Conservation (phyloP, 2,113 vertebrate species). For the Stictonetta naevosa region DNA sequence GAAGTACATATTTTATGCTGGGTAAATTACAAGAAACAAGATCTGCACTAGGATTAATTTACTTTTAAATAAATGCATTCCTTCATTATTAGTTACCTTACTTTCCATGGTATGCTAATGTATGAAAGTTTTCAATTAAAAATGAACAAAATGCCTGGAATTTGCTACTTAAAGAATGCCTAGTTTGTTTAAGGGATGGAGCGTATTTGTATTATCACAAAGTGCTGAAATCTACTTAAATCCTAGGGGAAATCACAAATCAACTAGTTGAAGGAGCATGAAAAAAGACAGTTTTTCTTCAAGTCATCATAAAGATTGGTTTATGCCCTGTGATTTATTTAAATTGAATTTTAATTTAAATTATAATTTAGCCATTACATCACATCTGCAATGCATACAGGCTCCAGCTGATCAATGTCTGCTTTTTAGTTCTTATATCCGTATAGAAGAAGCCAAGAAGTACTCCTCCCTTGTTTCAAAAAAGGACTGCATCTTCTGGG, state of each 20-base stretch:
- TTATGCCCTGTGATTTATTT: constrained; percentile 14
- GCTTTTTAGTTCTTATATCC: neutral
- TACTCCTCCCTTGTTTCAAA: neutral
- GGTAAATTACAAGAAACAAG: neutral
- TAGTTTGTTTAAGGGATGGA: constrained; percentile 3
- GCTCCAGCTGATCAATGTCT: neutral
- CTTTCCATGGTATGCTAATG: neutral
- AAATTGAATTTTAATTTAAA: constrained; percentile 22
- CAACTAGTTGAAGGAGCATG: neutral
- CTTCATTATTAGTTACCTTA: neutral
- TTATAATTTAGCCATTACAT: neutral
- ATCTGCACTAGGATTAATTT: neutral
- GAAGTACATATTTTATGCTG: neutral
- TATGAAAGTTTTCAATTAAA: constrained; percentile 22
- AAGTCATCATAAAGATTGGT: constrained; percentile 9
- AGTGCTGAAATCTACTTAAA: neutral
- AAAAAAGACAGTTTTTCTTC: neutral
- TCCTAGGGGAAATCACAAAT: constrained; percentile 40
- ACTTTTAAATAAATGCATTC: constrained; percentile 11
- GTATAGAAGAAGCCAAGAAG: neutral
- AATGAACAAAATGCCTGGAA: constrained; percentile 8
- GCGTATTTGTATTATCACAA: constrained; percentile 34
- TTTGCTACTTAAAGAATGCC: neutral
- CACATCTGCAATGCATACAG: neutral
- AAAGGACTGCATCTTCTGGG: neutral